Percentiles rank a stretch among this genome's conserved stretches.
Evolutionary conservation across 2,888 invertebrate species (phyloP).

Genomic region (Pyrrhosoma nymphula): DNA sequence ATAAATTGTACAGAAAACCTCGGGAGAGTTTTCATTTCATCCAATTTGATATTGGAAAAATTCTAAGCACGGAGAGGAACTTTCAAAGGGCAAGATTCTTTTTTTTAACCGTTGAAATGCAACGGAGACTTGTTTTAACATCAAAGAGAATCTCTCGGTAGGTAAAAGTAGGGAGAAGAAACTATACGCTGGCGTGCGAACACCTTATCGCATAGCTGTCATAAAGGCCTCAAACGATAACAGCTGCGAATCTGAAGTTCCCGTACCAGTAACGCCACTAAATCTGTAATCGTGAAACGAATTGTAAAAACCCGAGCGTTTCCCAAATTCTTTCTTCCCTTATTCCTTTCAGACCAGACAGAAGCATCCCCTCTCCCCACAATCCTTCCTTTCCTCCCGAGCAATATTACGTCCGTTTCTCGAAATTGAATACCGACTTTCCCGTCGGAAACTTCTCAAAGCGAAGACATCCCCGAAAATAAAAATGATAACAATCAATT

Average conservation of each 20-base stretch:
- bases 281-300: not conserved
- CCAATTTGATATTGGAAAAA: not conserved
- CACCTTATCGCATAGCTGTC: not conserved
- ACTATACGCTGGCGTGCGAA: not conserved
- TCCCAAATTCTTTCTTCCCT: not conserved
- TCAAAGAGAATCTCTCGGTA: not conserved
- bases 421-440: not conserved
- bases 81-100: not conserved
- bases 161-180: not conserved
- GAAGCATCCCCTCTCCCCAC: not conserved
- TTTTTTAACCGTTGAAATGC: not conserved
- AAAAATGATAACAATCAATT: not conserved
- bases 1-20: not conserved
- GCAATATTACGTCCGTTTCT: not conserved
- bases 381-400: not conserved
- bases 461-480: not conserved
- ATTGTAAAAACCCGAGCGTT: not conserved
- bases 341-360: not conserved
- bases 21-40: not conserved
- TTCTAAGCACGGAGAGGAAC: not conserved
- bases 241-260: not conserved
- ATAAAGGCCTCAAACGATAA: not conserved
- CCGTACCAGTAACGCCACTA: not conserved
- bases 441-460: not conserved
- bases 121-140: not conserved